A percentile compares a stretch with the other conserved stretches of the same genome.
Conservation (phyloP, 2,797 vertebrate species). For the Peromyscus nudipes region DNA sequence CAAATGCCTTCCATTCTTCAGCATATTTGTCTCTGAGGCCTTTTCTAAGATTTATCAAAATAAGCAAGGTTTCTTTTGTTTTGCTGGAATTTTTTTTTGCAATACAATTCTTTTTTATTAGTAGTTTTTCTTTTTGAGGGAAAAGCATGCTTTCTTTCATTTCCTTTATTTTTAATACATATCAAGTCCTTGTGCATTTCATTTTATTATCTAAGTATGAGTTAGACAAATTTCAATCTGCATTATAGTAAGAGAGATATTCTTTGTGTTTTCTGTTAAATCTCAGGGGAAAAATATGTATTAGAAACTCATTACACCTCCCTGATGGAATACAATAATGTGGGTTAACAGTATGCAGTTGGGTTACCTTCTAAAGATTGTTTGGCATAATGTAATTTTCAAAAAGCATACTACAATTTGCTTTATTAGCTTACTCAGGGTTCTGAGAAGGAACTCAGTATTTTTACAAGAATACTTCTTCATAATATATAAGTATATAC, state of each 20-base stretch:
- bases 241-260: neutral
- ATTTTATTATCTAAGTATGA: neutral
- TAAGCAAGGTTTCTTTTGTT: neutral
- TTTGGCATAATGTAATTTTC: neutral
- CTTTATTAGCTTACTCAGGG: neutral
- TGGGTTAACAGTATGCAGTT: neutral
- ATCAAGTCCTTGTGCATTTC: neutral
- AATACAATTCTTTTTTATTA: too few species aligned
- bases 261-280: neutral
- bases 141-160: too few species aligned
- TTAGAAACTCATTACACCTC: neutral
- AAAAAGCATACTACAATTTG: neutral
- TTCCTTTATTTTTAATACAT: neutral
- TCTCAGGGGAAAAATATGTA: neutral
- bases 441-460: neutral
- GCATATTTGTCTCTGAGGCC: neutral
- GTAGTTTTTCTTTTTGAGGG: too few species aligned
- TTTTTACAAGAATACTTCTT: constrained; percentile 20
- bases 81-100: constrained; percentile 21
- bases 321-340: neutral
- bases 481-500: neutral
- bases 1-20: neutral
- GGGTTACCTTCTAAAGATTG: neutral
- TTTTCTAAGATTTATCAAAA: neutral
- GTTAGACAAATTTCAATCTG: neutral